Evolutionary conservation across 2,888 invertebrate species (phyloP), one percentile per base, ranked within the genome.

Genomic region (Halictus quadricinctus): DNA sequence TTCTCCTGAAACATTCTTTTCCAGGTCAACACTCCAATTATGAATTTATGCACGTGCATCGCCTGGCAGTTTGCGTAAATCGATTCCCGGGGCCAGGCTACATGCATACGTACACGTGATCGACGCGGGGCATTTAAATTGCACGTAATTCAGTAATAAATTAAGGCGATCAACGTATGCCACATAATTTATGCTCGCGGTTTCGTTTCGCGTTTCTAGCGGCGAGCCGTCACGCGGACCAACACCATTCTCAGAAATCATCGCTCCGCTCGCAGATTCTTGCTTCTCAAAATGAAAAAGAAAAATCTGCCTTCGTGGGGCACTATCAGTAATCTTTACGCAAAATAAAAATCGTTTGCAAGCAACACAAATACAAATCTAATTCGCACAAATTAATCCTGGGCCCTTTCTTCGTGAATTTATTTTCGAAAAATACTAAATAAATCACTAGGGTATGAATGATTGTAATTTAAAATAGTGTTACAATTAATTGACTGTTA

Each of bases 111-210:
- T n/a, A 78, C 76, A 58, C 80, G 78, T 86, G 88, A 89, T 88
- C 86, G 83, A 86, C 79, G 81, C 81, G 79, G 29, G 79, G 60
- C 84, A 83, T 88, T 86, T 58, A 88, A 81, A 86, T 84, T 73
- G 83, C 89, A 77, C 76, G 84, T 81, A 84, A 89, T 85, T 81
- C 83, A 72, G 72, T 80, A 89, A 88, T 89, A 86, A 89, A 88
- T 89, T 86, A 86, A 86, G 80, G 83, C 83, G 88, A 80, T 58
- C 79, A 81, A 76, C 73, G 58, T 73, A 74, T 74, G 48, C 75
- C 75, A 75, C 80, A 83, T 88, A 86, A 88, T 89, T 79, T 76
- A 76, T 80, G 72, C 43, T 66, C 64, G 36, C 50, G 79, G 41
- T 77, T 74, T 74, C 86, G 36, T 80, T 66, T n/a, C 29, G 58